phyloP scores from a whole-genome alignment of 2,888 invertebrate species.

The Metopia argyrocephala region DNA sequence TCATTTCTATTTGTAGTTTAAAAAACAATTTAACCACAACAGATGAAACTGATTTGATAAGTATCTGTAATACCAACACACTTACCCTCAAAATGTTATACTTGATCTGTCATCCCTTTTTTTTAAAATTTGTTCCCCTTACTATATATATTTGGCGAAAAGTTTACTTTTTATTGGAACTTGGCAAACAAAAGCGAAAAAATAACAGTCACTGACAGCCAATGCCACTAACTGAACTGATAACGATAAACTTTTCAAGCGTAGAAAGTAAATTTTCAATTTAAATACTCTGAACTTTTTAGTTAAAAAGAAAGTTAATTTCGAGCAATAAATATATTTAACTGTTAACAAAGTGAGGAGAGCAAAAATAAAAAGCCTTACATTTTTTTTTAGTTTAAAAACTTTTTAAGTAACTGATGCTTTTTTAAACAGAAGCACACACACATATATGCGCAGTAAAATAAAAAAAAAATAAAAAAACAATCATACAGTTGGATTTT shows the following conservation, averaged over 20 bases:
- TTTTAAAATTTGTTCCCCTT: too few species aligned
- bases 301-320: constrained; percentile 28
- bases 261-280: neutral
- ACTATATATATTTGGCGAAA: too few species aligned
- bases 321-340: constrained; percentile 28
- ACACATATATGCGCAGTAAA: neutral
- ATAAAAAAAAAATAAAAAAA: neutral
- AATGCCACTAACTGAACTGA: too few species aligned
- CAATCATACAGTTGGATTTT: constrained; percentile 30
- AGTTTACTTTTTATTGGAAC: too few species aligned
- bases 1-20: too few species aligned
- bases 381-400: constrained; percentile 1
- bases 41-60: too few species aligned
- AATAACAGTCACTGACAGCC: too few species aligned
- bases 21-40: too few species aligned
- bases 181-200: too few species aligned
- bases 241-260: neutral
- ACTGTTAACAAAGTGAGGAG: neutral
- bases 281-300: constrained; percentile 1
- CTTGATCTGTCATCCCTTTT: too few species aligned
- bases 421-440: constrained; percentile 12
- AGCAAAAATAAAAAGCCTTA: neutral
- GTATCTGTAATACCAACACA: too few species aligned
- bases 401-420: constrained; percentile 16
- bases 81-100: too few species aligned